These are phyloP conservation scores for Labeo catla DNA, from an alignment of 2,113 vertebrate genomes.

Conservation along the genomic window DNA sequence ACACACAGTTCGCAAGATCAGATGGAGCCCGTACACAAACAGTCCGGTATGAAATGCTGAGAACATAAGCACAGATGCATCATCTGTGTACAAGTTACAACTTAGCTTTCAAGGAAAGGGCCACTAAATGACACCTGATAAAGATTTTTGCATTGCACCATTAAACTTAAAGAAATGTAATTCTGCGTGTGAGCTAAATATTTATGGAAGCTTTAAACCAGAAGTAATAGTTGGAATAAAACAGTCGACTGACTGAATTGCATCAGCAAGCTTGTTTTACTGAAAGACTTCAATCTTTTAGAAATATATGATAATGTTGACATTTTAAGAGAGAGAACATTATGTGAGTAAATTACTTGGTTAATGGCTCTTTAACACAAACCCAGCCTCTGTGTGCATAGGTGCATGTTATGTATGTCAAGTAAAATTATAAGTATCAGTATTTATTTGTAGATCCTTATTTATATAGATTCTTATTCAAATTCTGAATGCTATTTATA, in stretches of 20 bases:
- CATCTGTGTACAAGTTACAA: neutral
- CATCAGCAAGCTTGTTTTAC: neutral
- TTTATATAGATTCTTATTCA: no score
- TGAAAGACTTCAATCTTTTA: neutral
- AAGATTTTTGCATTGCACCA: neutral
- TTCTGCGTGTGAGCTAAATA: neutral
- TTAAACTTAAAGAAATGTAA: neutral
- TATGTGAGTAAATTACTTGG: no score
- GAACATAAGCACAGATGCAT: neutral
- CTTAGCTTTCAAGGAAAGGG: neutral
- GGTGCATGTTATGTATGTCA: no score
- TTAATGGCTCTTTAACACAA: neutral
- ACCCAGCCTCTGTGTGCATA: no score
- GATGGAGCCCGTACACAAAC: slow-evolving; percentile 54
- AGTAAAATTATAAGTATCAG: no score
- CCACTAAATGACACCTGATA: neutral
- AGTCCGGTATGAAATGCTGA: slow-evolving; percentile 58
- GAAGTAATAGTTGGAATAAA: neutral
- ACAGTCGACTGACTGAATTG: neutral
- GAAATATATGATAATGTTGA: no score
- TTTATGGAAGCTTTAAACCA: neutral
- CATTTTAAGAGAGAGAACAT: neutral
- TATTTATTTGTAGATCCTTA: no score
- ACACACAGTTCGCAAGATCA: slow-evolving; percentile 46
- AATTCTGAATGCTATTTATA: no score